Conservation (phyloP, 2,888 invertebrate species). For the Drosophila mimetica region DNA sequence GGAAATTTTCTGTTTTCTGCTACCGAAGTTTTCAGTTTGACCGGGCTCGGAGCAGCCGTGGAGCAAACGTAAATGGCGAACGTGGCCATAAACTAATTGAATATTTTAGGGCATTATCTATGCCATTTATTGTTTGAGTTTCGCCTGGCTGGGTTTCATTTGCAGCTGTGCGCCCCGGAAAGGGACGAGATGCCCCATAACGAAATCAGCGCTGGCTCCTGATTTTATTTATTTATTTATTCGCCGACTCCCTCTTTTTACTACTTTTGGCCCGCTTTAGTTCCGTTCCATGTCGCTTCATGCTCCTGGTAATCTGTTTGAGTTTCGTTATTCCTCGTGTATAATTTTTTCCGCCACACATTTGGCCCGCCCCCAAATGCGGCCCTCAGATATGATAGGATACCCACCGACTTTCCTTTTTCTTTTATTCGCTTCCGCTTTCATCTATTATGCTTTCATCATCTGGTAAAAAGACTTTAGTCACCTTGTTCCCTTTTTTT, state of each 20-base stretch:
- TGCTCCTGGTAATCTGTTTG: slow-evolving; percentile 54
- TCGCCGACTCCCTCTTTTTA: slow-evolving; percentile 34
- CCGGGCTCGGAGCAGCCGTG: slow-evolving; percentile 13
- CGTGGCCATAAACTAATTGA: slow-evolving; percentile 78
- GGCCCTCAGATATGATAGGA: slow-evolving; percentile 7
- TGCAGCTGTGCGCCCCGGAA: slow-evolving; percentile 54
- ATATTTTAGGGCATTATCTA: slow-evolving; percentile 77
- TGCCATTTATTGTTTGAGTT: slow-evolving; percentile 77
- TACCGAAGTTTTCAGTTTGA: slow-evolving; percentile 29
- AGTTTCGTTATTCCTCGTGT: slow-evolving; percentile 47
- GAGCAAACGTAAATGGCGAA: slow-evolving; percentile 45
- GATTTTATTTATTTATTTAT: slow-evolving; percentile 78
- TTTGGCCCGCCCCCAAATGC: slow-evolving; percentile 8
- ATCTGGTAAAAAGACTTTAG: slow-evolving; percentile 42
- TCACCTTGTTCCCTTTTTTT: slow-evolving; percentile 32
- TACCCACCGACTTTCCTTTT: slow-evolving; percentile 7
- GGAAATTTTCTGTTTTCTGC: slow-evolving; percentile 52
- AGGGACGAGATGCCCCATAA: slow-evolving; percentile 25
- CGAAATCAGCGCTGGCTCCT: slow-evolving; percentile 57
- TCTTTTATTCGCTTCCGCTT: slow-evolving; percentile 17
- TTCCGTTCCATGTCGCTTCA: slow-evolving; percentile 38
- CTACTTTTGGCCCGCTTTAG: slow-evolving; percentile 26
- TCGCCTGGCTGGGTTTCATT: slow-evolving; percentile 73
- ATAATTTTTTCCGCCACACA: slow-evolving; percentile 60
- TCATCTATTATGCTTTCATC: slow-evolving; percentile 54